Conservation (phyloP, 2,797 vertebrate genomes). For the Crax fasciolata region DNA sequence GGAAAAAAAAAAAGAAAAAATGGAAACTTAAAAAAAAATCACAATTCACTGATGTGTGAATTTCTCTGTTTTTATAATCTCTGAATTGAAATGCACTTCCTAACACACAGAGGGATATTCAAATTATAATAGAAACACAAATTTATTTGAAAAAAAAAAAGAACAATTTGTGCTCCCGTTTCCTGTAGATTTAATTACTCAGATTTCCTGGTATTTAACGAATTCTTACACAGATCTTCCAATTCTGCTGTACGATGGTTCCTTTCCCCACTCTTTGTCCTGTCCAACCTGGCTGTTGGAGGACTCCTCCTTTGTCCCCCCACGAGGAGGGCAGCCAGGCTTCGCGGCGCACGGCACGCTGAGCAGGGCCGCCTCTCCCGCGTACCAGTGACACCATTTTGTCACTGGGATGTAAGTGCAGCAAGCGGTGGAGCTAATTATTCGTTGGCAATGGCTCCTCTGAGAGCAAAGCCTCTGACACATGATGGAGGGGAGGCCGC, state of each 20-base stretch:
- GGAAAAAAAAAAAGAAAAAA: constrained; percentile 48
- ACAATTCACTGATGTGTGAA: constrained; percentile 53
- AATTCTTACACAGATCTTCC: background rate
- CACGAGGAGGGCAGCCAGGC: background rate
- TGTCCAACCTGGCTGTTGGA: background rate
- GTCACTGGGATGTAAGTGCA: constrained; percentile 43
- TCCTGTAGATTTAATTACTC: constrained; percentile 41
- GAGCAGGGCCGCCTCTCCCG: background rate
- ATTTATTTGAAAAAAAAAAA: constrained; percentile 34
- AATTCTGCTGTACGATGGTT: background rate
- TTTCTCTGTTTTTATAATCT: constrained; percentile 52
- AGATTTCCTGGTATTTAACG: constrained; percentile 15
- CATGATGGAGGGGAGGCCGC: background rate
- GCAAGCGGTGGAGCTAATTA: background rate
- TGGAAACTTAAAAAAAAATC: background rate
- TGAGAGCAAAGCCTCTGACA: constrained; percentile 18
- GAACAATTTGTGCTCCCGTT: constrained; percentile 34
- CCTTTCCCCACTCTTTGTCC: background rate
- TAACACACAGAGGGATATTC: constrained; percentile 44
- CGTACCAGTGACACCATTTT: constrained; percentile 66
- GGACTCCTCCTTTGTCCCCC: background rate
- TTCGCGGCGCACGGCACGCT: rapidly evolving
- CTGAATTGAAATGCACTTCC: constrained; percentile 53
- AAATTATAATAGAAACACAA: constrained; percentile 40
- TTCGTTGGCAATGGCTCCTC: constrained; percentile 35